Percentiles rank a stretch among this genome's conserved stretches.
These are phyloP conservation scores for Geotrypetes seraphini DNA, from an alignment of 2,797 vertebrate species.

Conservation along the genomic window DNA sequence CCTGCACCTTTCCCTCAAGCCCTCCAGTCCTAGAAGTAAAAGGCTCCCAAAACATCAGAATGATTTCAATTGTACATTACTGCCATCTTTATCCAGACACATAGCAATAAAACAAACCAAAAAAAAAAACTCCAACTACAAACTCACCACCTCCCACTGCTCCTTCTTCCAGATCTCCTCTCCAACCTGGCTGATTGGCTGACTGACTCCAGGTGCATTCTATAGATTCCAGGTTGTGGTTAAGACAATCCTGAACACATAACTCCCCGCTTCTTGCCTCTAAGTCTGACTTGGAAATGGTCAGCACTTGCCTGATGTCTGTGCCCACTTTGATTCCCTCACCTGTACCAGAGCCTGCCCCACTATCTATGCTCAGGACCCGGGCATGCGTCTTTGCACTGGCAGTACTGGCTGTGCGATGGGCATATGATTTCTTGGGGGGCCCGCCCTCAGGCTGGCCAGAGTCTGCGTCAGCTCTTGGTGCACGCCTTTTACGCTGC, in stretches of 20 bases:
- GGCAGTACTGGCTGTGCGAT: conserved; percentile 76
- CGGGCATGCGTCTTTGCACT: conserved; percentile 84
- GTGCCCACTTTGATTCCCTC: conserved; percentile 38
- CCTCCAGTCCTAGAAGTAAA: no score
- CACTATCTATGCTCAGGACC: conserved; percentile 81
- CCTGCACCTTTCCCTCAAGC: no score
- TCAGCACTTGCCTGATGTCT: conserved; percentile 57
- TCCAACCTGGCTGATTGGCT: conserved; percentile 78
- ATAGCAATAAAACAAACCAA: no score
- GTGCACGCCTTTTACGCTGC: conserved; percentile 23
- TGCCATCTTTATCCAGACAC: no score
- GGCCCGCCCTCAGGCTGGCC: conserved; percentile 42
- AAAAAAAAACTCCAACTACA: no score
- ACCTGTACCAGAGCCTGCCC: conserved; percentile 41
- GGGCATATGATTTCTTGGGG: conserved; percentile 63
- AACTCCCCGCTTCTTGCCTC: conserved; percentile 51
- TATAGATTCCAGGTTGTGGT: conserved; percentile 56
- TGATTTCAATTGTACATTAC: no score
- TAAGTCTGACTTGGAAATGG: conserved; percentile 68
- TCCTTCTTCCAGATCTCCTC: conserved; percentile 71
- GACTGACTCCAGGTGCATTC: conserved; percentile 59
- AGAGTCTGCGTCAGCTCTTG: conserved; percentile 34
- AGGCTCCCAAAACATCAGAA: no score
- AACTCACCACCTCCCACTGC: conserved; percentile 77
- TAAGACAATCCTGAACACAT: conserved; percentile 45